A percentile compares a stretch with the other conserved stretches of the same genome.
Conservation (phyloP, 2,888 invertebrate species). For the Entomobrya multifasciata region DNA sequence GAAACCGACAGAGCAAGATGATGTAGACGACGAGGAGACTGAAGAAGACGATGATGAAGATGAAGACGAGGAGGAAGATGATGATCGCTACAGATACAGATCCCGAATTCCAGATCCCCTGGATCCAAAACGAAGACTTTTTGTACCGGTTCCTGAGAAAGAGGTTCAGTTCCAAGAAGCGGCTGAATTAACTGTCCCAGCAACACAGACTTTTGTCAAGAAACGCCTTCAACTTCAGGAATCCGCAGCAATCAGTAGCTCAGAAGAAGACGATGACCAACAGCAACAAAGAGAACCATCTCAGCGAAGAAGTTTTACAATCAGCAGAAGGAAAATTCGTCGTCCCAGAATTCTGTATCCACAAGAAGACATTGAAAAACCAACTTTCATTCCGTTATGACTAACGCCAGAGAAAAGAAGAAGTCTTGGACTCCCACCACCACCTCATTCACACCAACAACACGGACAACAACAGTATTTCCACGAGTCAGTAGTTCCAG, state of each 20-base stretch:
- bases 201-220: conserved; percentile 60
- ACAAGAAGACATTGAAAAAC: conserved; percentile 44
- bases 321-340: neutral
- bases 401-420: conserved; percentile 57
- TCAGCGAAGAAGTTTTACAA: neutral
- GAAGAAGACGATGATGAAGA: conserved; percentile 59
- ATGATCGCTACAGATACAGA: neutral
- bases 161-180: conserved; percentile 19
- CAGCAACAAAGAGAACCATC: neutral
- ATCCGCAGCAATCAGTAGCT: neutral
- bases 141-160: conserved; percentile 50
- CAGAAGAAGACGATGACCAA: conserved; percentile 28
- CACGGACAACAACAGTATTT: conserved; percentile 58
- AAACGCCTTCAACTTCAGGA: conserved; percentile 38
- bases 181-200: conserved; percentile 28
- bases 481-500: conserved; percentile 40
- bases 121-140: conserved; percentile 31
- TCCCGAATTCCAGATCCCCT: conserved; percentile 22
- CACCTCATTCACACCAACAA: neutral
- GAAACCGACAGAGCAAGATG: conserved; percentile 4
- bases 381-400: conserved; percentile 58
- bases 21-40: conserved; percentile 55
- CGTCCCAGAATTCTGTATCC: conserved; percentile 58
- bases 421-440: conserved; percentile 47
- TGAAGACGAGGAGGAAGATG: conserved; percentile 57